A percentile compares a stretch with the other conserved stretches of the same genome.
These are phyloP conservation scores for Xanthia togata DNA, from an alignment of 2,888 invertebrate genomes.

Conservation along the genomic window DNA sequence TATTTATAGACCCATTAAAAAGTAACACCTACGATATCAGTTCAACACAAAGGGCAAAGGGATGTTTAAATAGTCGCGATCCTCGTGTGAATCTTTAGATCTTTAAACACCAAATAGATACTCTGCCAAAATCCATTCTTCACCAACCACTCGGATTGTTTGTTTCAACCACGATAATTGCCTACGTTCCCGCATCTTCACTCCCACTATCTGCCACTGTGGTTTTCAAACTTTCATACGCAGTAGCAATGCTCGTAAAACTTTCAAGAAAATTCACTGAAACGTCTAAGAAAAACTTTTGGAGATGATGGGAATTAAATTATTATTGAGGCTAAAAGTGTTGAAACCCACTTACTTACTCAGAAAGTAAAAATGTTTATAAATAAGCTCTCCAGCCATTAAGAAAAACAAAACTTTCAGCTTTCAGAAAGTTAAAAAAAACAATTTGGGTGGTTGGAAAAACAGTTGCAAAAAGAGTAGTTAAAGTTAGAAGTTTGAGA, in stretches of 20 bases:
- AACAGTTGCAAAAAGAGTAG: conserved; percentile 55
- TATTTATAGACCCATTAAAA: conserved; percentile 50
- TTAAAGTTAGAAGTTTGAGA: conserved; percentile 56
- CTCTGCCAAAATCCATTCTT: conserved; percentile 73
- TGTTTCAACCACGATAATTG: conserved; percentile 80
- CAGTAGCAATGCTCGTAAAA: conserved; percentile 18
- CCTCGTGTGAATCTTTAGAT: conserved; percentile 59
- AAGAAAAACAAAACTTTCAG: conserved; percentile 46
- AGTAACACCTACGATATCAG: conserved; percentile 35
- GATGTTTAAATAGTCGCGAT: conserved; percentile 49
- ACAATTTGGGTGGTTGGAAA: conserved; percentile 45
- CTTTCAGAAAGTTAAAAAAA: conserved; percentile 48
- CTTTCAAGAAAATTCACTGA: conserved; percentile 10
- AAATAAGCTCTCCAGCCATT: conserved; percentile 42
- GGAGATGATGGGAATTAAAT: conserved; percentile 29
- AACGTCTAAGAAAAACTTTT: conserved; percentile 19
- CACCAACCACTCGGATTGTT: conserved; percentile 71
- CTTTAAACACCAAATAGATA: conserved; percentile 64
- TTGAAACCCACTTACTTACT: conserved; percentile 25
- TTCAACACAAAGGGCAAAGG: conserved; percentile 40
- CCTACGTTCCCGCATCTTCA: conserved; percentile 72
- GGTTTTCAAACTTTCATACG: conserved; percentile 55
- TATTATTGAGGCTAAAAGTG: conserved; percentile 21
- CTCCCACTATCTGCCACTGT: conserved; percentile 70
- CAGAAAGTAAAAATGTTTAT: conserved; percentile 40